Base-by-base conservation (phyloP, 2,888 invertebrate species). In the Callinectes sapidus region DNA sequence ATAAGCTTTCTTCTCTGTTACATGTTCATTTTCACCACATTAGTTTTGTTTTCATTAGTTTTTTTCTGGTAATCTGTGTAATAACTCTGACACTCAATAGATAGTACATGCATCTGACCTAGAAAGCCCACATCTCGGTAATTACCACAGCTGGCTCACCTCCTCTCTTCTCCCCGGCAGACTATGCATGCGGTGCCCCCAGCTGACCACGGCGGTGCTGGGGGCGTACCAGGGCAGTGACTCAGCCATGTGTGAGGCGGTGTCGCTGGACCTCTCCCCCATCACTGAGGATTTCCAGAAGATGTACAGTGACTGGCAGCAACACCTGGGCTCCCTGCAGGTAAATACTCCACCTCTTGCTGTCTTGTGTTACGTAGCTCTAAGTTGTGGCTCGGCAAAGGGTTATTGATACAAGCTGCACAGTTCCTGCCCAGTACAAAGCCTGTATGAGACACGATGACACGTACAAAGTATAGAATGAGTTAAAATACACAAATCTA, bases 241-340 rank as follows among this genome's bases (percentile, higher is more conserved):
- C 86, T 93, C 93, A 3, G 89, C 90, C 32, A 32, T 90, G 87
- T 93, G 91, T 87, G 91, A 93, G 90, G 91, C 91, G 13, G 32
- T 71, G 16, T 93, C 93, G 0, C 87, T 93, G 42, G 93, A 93
- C 39, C 54, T 93, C 66, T 61, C 91, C 28, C 93, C 93, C 48
- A 90, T 93, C 89, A 87, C 91, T 32, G 93, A 93, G 61, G 93
- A 93, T 66, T 93, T 93, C 55, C 93, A 93, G 85, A 91, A 91
- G 77, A 93, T 93, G 93, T 93, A 93, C 90, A 93, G 93, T 87
- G 93, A 93, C 89, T 93, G 93, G 93, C 93, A 93, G 90, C 91
- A 93, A 61, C 93, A 93, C 54, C 87, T 93, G 5, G 93, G 91
- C 42, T 93, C 93, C n/a, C 55, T 91, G 23, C 93, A 93, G 93